Conservation (phyloP, 2,797 vertebrate species). For the Lepus oiostolus region DNA sequence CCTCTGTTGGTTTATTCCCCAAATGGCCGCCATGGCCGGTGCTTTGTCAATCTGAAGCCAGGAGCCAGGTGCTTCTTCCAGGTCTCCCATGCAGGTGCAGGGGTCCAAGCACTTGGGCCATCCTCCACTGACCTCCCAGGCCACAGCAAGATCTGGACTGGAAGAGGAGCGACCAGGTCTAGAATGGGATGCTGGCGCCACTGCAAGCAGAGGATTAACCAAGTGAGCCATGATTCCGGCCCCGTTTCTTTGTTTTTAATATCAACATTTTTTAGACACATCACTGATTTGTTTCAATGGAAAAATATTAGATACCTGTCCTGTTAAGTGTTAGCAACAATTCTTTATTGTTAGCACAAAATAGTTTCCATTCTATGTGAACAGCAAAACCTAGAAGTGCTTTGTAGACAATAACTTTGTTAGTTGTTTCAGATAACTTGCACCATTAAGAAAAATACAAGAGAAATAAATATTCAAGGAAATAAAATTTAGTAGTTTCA, state of each 20-base stretch:
- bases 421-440: constrained; percentile 77
- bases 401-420: constrained; percentile 76
- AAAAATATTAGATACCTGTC: constrained; percentile 83
- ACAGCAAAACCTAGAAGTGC: constrained; percentile 70
- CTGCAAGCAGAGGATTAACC: too few species aligned
- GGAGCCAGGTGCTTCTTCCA: too few species aligned
- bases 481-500: constrained; percentile 68
- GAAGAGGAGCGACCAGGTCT: too few species aligned
- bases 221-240: too few species aligned
- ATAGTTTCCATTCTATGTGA: constrained; percentile 80
- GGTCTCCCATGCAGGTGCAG: too few species aligned
- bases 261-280: constrained; percentile 85
- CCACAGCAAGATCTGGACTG: too few species aligned
- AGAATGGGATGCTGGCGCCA: too few species aligned
- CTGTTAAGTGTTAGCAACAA: constrained; percentile 85
- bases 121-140: too few species aligned
- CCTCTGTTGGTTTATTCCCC: too few species aligned
- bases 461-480: constrained; percentile 58
- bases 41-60: too few species aligned
- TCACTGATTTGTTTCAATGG: constrained; percentile 84
- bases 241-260: constrained; percentile 86
- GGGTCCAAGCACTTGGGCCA: too few species aligned
- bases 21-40: too few species aligned
- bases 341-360: constrained; percentile 77
- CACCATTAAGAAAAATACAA: constrained; percentile 75